Evolutionary conservation across 2,888 invertebrate species (phyloP).

Genomic region (Anorthoa munda): DNA sequence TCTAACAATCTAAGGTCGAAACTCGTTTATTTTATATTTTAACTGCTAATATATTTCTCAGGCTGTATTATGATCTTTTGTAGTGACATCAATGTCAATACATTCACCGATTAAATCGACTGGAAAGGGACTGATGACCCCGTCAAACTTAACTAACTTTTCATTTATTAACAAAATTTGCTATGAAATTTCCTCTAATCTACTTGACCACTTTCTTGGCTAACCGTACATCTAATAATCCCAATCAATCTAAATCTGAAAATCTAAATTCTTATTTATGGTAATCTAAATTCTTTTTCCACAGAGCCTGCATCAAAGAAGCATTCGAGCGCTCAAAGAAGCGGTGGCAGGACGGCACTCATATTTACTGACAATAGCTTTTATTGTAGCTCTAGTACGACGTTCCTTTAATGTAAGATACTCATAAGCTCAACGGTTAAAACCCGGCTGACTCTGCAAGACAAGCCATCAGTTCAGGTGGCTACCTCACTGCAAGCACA

Average conservation of each 20-base stretch:
- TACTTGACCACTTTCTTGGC: too few relatives aligned
- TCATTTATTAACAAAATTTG: too few relatives aligned
- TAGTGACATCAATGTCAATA: too few relatives aligned
- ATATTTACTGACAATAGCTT: slow-evolving; percentile 78
- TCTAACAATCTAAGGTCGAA: background rate
- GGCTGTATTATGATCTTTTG: too few relatives aligned
- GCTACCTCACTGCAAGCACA: background rate
- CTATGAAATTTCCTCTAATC: too few relatives aligned
- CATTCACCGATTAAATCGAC: too few relatives aligned
- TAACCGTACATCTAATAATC: too few relatives aligned
- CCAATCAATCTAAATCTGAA: too few relatives aligned
- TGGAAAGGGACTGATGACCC: too few relatives aligned
- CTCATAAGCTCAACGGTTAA: slow-evolving; percentile 46
- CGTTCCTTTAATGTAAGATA: slow-evolving; percentile 55
- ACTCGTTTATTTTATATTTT: background rate
- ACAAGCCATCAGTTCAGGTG: background rate
- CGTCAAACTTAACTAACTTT: too few relatives aligned
- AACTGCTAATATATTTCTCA: too few relatives aligned
- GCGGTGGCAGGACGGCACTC: slow-evolving; percentile 85
- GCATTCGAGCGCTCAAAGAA: slow-evolving; percentile 94
- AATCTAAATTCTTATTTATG: too few relatives aligned
- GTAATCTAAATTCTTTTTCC: background rate
- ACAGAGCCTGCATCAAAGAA: slow-evolving; percentile 94
- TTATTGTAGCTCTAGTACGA: slow-evolving; percentile 30
- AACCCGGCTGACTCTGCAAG: slow-evolving; percentile 13